Conservation (phyloP, 2,888 invertebrate genomes). For the Andrena haemorrhoa region DNA sequence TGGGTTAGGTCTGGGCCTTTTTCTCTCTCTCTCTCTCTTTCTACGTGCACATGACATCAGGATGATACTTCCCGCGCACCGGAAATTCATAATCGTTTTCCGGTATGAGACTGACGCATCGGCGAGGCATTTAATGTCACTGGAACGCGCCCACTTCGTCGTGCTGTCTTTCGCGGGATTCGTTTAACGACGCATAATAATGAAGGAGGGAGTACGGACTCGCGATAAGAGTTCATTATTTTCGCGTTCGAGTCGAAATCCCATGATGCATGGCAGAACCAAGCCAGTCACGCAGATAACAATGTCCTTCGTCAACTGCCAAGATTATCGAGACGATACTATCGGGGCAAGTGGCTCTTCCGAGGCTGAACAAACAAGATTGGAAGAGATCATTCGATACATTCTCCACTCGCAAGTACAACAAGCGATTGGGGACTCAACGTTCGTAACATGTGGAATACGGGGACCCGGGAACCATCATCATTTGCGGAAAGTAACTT, state of each 20-base stretch:
- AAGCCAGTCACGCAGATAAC: constrained; percentile 15
- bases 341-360: constrained; percentile 3
- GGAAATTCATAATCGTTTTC: constrained; percentile 65
- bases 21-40: background rate
- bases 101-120: constrained; percentile 35
- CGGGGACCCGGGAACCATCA: background rate
- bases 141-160: background rate
- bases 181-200: background rate
- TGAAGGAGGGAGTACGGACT: background rate
- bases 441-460: background rate
- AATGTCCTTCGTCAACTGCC: constrained; percentile 22
- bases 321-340: background rate
- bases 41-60: constrained; percentile 51
- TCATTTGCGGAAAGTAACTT: background rate
- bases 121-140: background rate
- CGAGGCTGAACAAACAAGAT: constrained; percentile 61
- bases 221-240: constrained; percentile 3
- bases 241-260: background rate
- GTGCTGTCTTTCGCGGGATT: background rate
- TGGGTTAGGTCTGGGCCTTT: background rate
- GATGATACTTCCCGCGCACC: constrained; percentile 30
- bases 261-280: background rate
- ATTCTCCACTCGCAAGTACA: background rate
- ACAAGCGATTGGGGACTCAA: background rate
- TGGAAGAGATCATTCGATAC: constrained; percentile 37